Conservation (phyloP, 2,888 invertebrate genomes). For the Epinotia nisella region DNA sequence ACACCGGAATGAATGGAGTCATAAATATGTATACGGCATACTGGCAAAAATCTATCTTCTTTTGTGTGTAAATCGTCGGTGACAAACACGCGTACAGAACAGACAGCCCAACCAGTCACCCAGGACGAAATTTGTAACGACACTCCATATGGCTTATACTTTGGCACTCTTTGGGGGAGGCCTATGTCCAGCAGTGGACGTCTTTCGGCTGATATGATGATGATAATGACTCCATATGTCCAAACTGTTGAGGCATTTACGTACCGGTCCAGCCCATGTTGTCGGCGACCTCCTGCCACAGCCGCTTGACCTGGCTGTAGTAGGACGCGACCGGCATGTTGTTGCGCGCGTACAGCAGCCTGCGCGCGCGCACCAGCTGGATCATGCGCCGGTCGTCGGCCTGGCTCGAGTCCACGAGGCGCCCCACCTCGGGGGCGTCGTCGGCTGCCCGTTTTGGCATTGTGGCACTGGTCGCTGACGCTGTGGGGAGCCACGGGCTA, state of each 20-base stretch:
- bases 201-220: no score
- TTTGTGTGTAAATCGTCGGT: no score
- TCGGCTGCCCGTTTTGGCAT: slow-evolving; percentile 38
- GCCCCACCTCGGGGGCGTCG: slow-evolving; percentile 60
- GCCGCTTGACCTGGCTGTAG: slow-evolving; percentile 72
- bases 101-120: no score
- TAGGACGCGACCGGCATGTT: slow-evolving; percentile 80
- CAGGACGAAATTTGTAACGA: no score
- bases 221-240: no score
- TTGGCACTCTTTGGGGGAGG: no score
- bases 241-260: no score
- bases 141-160: no score
- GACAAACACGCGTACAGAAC: no score
- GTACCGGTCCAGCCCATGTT: slow-evolving; percentile 78
- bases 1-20: not conserved
- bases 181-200: no score
- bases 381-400: slow-evolving; percentile 78
- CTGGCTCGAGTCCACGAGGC: slow-evolving; percentile 73
- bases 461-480: not conserved
- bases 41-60: no score
- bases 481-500: no score
- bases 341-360: slow-evolving; percentile 75
- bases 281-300: slow-evolving; percentile 75
- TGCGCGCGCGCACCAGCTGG: slow-evolving; percentile 71
- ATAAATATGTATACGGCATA: not conserved